A percentile compares a stretch with the other conserved stretches of the same genome.
Conservation (phyloP, 2,113 vertebrate genomes). For the Brienomyrus brachyistius region DNA sequence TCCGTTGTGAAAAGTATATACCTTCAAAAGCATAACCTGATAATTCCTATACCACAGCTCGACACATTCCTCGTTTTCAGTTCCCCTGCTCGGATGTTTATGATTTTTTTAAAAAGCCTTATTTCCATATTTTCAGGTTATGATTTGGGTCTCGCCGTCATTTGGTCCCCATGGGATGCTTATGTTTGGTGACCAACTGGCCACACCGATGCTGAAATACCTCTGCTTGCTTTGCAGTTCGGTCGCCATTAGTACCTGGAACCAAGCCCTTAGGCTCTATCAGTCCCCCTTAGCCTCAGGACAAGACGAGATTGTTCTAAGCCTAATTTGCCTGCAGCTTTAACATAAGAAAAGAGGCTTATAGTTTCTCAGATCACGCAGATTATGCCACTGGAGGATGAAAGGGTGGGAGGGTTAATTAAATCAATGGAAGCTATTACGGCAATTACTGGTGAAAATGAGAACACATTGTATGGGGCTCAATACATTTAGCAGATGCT, state of each 20-base stretch:
- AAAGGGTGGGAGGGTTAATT: constrained; percentile 51
- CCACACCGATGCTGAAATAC: neutral
- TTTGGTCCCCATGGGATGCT: constrained; percentile 8
- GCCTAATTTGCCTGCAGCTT: constrained; percentile 47
- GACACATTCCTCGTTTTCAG: neutral
- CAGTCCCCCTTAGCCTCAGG: neutral
- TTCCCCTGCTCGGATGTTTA: neutral
- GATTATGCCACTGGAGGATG: constrained; percentile 48
- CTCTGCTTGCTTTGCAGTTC: constrained; percentile 18
- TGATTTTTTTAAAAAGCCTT: neutral
- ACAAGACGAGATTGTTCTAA: constrained; percentile 35
- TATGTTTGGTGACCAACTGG: neutral
- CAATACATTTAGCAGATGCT: constrained; percentile 61
- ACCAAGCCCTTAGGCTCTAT: constrained; percentile 18
- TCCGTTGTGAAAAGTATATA: neutral
- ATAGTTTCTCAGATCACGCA: constrained; percentile 51
- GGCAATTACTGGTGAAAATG: constrained; percentile 64
- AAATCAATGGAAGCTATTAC: constrained; percentile 69
- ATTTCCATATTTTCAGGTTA: neutral
- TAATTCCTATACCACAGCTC: neutral
- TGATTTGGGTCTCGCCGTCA: neutral
- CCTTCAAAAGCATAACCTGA: neutral
- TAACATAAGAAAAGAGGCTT: constrained; percentile 39
- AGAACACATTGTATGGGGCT: constrained; percentile 52
- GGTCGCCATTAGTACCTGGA: constrained; percentile 6